These are phyloP conservation scores for Catharus ustulatus DNA, from an alignment of 2,797 vertebrate genomes.

Conservation along the genomic window DNA sequence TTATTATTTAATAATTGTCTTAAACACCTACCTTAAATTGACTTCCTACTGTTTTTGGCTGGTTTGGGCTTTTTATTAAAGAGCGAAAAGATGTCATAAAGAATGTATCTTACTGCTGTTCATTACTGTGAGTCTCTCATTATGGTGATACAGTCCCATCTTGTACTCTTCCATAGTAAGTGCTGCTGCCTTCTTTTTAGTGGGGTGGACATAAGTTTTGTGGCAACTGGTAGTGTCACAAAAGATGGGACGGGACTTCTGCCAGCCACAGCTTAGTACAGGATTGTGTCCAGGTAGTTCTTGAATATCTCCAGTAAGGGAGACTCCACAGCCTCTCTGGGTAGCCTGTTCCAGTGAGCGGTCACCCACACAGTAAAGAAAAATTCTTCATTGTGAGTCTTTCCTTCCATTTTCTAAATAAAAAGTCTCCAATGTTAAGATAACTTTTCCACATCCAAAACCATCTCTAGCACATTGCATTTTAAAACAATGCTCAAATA, in stretches of 20 bases:
- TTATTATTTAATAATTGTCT: background rate
- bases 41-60: background rate
- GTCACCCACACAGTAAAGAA: background rate
- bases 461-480: background rate
- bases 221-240: background rate
- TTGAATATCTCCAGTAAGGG: background rate
- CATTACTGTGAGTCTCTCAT: background rate
- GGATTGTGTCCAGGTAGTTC: background rate
- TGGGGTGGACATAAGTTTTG: background rate
- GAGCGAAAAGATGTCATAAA: background rate
- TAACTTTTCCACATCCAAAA: background rate
- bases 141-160: background rate
- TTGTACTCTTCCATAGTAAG: background rate
- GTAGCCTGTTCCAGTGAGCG: background rate
- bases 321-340: background rate
- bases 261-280: background rate
- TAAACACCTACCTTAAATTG: background rate
- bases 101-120: background rate
- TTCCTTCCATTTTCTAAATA: background rate
- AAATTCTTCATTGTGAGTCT: background rate
- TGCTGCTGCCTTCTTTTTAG: background rate
- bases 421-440: background rate
- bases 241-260: background rate
- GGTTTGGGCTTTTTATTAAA: accelerated
- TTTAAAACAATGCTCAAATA: background rate